These are phyloP conservation scores for Psix sp. DNA, from an alignment of 1,140 invertebrate genomes.

Conservation along the genomic window DNA sequence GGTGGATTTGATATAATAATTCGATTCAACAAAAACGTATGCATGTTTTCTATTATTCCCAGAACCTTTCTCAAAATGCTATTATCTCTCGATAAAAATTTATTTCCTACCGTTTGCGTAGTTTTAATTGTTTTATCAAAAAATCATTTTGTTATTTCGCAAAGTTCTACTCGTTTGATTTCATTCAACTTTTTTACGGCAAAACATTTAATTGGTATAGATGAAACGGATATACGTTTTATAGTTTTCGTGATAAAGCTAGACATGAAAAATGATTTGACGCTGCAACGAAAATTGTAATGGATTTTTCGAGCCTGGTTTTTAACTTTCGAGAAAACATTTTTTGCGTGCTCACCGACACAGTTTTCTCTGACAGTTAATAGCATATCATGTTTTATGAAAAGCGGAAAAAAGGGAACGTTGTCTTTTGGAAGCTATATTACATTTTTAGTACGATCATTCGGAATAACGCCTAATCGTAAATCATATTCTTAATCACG, in stretches of 20 bases:
- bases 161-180: slow-evolving; percentile 1
- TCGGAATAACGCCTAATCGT: too few species aligned
- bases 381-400: too few species aligned
- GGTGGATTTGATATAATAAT: neutral
- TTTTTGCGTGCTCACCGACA: too few species aligned
- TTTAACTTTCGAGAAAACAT: slow-evolving; percentile 1
- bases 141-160: slow-evolving; percentile 8
- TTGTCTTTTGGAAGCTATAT: too few species aligned
- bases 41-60: too few species aligned
- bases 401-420: too few species aligned
- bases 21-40: neutral
- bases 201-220: slow-evolving; percentile 26
- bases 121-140: slow-evolving; percentile 22
- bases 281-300: slow-evolving; percentile 24
- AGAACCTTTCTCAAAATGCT: too few species aligned
- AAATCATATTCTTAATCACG: too few species aligned
- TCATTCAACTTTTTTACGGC: neutral
- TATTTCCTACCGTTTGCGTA: neutral
- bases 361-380: too few species aligned
- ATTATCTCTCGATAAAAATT: neutral
- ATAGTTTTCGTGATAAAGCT: slow-evolving; percentile 22
- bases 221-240: slow-evolving; percentile 27
- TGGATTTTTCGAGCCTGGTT: slow-evolving; percentile 9
- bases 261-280: slow-evolving; percentile 7
- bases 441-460: too few species aligned